Conservation (phyloP, 2,113 vertebrate species). For the Bambusicola thoracicus region DNA sequence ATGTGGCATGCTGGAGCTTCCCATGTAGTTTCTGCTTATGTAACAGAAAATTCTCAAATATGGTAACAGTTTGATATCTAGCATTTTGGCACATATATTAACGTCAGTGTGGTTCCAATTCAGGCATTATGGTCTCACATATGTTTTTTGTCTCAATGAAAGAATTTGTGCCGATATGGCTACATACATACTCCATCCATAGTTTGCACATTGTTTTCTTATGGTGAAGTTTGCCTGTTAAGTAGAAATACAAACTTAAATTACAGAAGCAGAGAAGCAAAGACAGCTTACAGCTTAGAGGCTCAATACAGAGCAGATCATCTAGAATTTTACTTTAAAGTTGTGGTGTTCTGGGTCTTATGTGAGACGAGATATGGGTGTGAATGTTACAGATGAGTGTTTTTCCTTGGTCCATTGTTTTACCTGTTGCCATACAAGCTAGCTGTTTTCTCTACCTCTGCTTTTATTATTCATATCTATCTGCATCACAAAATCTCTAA, state of each 20-base stretch:
- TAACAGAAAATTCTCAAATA: constrained; percentile 5
- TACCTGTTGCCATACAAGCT: not conserved
- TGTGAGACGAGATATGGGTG: not conserved
- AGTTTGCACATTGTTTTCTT: not conserved
- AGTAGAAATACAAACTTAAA: not conserved
- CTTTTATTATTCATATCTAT: not conserved
- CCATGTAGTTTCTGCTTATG: not conserved
- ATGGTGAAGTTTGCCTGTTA: not conserved
- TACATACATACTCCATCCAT: not conserved
- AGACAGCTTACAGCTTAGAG: not conserved
- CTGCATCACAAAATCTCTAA: not conserved
- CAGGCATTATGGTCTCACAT: constrained; percentile 24
- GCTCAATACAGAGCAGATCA: not conserved
- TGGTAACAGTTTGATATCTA: constrained; percentile 22
- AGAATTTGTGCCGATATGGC: constrained; percentile 23
- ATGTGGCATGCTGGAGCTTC: not conserved
- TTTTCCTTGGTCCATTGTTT: not conserved
- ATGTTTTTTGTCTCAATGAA: constrained; percentile 35
- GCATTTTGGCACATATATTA: not conserved
- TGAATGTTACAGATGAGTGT: not conserved
- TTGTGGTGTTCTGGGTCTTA: not conserved
- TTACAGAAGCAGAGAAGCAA: not conserved
- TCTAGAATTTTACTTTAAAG: not conserved
- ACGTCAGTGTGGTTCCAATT: not conserved
- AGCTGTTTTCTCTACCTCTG: not conserved